phyloP scores from a whole-genome alignment of 2,797 vertebrate genomes.

The Cephalopachus bancanus region DNA sequence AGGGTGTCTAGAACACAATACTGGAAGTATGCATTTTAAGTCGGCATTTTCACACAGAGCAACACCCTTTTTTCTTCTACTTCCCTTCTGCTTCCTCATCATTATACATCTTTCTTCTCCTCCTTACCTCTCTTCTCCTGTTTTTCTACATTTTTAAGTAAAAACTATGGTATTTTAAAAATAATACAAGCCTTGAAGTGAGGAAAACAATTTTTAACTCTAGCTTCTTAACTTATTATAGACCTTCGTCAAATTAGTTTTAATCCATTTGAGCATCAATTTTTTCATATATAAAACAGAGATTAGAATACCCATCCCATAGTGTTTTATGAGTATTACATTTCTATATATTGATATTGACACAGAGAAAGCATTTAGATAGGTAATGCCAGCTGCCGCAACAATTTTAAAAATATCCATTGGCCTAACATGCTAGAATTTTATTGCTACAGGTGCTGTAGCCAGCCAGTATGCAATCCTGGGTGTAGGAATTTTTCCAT shows the following conservation, averaged over 20 bases:
- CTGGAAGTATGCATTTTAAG: not conserved
- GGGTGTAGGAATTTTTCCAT: not conserved
- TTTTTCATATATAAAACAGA: conserved; percentile 36
- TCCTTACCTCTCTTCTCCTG: not conserved
- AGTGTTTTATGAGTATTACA: conserved; percentile 22
- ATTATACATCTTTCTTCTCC: not conserved
- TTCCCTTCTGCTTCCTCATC: not conserved
- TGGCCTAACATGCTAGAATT: not conserved
- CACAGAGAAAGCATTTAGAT: not conserved
- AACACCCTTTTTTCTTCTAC: not conserved
- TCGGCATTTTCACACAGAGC: not conserved
- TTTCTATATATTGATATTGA: not conserved
- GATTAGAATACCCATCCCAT: not conserved
- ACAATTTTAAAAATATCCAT: conserved; percentile 26
- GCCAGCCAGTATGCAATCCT: not conserved
- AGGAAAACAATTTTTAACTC: conserved; percentile 10
- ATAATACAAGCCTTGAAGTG: not conserved
- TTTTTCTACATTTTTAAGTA: not conserved
- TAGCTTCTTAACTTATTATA: conserved; percentile 21
- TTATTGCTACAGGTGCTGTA: not conserved
- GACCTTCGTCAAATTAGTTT: not conserved
- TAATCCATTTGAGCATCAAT: not conserved
- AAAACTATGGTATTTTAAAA: conserved; percentile 38
- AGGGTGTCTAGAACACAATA: not conserved
- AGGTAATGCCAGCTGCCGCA: conserved; percentile 11